Percentiles rank a stretch among this genome's conserved stretches.
phyloP scores from a whole-genome alignment of 2,888 invertebrate species.

The Thalpophila matura region DNA sequence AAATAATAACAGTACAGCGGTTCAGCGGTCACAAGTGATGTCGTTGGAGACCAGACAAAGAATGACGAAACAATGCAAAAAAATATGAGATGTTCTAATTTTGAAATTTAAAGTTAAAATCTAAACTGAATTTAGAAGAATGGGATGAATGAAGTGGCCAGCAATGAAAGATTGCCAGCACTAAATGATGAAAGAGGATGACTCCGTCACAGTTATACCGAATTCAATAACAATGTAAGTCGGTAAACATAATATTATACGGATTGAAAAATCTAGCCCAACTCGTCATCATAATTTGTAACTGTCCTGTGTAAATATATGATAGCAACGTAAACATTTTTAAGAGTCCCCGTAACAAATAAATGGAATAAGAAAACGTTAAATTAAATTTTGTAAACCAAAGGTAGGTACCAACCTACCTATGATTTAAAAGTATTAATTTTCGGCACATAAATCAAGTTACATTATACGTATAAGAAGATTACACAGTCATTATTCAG shows the following conservation, averaged over 20 bases:
- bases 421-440: constrained; percentile 41
- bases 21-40: too few relatives aligned
- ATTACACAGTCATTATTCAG: constrained; percentile 56
- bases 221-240: constrained; percentile 47
- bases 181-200: too few relatives aligned
- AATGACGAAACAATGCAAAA: too few relatives aligned
- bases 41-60: too few relatives aligned
- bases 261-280: constrained; percentile 7
- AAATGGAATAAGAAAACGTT: constrained; percentile 34
- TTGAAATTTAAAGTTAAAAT: too few relatives aligned
- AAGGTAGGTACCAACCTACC: too few relatives aligned
- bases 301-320: constrained; percentile 40
- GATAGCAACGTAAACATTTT: constrained; percentile 32
- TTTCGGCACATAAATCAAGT: constrained; percentile 56
- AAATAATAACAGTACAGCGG: too few relatives aligned
- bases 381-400: constrained; percentile 31
- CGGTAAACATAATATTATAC: constrained; percentile 2
- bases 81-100: too few relatives aligned
- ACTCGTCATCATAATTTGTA: constrained; percentile 29
- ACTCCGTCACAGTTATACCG: too few relatives aligned
- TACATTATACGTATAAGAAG: constrained; percentile 44
- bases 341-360: constrained; percentile 13
- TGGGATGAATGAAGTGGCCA: too few relatives aligned
- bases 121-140: too few relatives aligned
- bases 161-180: too few relatives aligned